Evolutionary conservation across 2,797 vertebrate genomes (phyloP).

Genomic region (Sebastes glaucus): DNA sequence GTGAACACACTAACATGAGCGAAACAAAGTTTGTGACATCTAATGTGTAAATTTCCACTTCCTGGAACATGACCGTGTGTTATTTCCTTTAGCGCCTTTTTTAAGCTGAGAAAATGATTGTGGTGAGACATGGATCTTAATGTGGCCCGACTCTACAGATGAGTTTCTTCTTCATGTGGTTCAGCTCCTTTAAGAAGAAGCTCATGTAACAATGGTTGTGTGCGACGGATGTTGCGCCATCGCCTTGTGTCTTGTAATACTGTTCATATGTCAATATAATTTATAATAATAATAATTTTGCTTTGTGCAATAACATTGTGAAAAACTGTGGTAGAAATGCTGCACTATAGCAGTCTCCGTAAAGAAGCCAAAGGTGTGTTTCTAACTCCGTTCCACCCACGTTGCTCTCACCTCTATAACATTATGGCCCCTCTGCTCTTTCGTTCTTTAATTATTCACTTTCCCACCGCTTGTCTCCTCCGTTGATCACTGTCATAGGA

Average conservation of each 20-base stretch:
- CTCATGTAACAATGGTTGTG: neutral
- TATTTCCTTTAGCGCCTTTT: neutral
- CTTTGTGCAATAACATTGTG: neutral
- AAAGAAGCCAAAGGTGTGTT: neutral
- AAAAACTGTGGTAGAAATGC: too few species aligned
- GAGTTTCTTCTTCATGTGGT: neutral
- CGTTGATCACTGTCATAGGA: constrained; percentile 17
- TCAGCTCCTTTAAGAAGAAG: neutral
- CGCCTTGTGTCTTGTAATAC: neutral
- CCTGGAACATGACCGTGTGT: neutral
- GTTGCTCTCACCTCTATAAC: constrained; percentile 10
- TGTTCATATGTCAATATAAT: neutral
- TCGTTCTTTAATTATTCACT: constrained; percentile 30
- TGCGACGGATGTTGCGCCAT: too few species aligned
- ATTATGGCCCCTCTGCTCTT: neutral
- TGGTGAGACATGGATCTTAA: neutral
- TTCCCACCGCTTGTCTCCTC: constrained; percentile 32
- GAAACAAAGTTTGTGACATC: neutral
- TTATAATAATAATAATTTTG: too few species aligned
- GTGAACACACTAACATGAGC: neutral
- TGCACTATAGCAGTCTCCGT: neutral
- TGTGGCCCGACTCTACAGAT: neutral
- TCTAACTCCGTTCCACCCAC: constrained; percentile 33
- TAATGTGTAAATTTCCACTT: neutral
- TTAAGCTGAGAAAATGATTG: neutral